Evolutionary conservation across 2,113 vertebrate genomes (phyloP).

Genomic region (Parus major): DNA sequence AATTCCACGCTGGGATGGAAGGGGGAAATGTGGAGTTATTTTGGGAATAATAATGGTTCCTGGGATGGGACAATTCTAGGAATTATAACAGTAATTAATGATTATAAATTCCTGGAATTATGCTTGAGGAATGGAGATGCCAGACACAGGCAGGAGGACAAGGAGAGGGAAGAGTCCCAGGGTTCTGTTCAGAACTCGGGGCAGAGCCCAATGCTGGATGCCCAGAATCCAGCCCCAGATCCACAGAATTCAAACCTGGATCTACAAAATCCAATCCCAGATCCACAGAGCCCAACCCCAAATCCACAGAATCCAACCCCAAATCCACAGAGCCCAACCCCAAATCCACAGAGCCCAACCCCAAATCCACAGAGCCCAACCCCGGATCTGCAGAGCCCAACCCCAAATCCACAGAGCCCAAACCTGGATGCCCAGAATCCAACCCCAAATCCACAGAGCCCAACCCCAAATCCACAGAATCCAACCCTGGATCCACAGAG

Average conservation of each 20-base stretch:
- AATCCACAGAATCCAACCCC: too few species aligned
- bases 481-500: background rate
- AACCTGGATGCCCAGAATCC: too few species aligned
- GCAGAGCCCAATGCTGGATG: background rate
- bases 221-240: too few species aligned
- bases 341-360: background rate
- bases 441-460: background rate
- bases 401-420: fast-evolving
- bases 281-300: background rate
- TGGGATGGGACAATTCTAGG: background rate
- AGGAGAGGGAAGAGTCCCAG: background rate
- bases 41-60: background rate
- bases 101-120: background rate
- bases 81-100: too few species aligned
- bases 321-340: too few species aligned
- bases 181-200: background rate
- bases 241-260: background rate
- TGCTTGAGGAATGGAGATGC: background rate
- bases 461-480: too few species aligned
- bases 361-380: too few species aligned
- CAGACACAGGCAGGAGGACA: background rate
- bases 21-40: background rate
- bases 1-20: background rate
- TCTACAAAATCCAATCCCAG: too few species aligned
- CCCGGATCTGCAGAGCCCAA: background rate